These are phyloP conservation scores for Cylindroiulus punctatus DNA, from an alignment of 2,888 invertebrate species.

Conservation along the genomic window DNA sequence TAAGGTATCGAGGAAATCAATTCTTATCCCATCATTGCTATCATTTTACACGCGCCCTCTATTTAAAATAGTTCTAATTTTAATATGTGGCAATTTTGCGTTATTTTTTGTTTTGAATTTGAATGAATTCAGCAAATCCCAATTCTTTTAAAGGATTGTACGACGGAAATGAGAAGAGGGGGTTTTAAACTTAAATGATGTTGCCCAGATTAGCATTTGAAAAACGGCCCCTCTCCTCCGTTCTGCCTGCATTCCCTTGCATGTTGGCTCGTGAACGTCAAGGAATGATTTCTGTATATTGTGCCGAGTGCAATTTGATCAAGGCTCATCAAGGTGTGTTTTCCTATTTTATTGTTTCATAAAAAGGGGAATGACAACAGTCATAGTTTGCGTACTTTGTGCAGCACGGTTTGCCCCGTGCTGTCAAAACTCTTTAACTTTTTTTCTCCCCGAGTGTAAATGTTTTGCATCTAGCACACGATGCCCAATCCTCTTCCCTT, in stretches of 20 bases:
- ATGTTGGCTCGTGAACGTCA: not conserved
- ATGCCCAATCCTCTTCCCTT: not conserved
- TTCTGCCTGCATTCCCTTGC: not conserved
- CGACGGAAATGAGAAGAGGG: not conserved
- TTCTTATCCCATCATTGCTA: conserved; percentile 32
- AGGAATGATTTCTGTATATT: conserved; percentile 32
- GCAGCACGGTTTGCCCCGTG: not conserved
- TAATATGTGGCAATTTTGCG: not conserved
- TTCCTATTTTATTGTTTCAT: conserved; percentile 24
- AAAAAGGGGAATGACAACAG: not conserved
- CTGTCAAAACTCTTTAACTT: not conserved
- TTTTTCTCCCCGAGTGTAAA: conserved; percentile 16
- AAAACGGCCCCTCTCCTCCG: not conserved
- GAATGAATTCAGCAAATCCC: not conserved
- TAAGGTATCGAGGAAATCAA: conserved; percentile 10
- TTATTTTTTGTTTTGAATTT: not conserved
- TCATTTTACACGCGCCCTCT: conserved; percentile 20
- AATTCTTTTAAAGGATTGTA: not conserved
- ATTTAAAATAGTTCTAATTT: conserved; percentile 3
- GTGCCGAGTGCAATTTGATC: conserved; percentile 32
- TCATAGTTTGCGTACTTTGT: not conserved
- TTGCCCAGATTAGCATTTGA: not conserved
- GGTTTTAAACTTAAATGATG: not conserved
- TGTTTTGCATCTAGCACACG: not conserved
- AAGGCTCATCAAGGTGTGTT: not conserved